Percentiles rank a stretch among this genome's conserved stretches.
phyloP scores from a whole-genome alignment of 2,797 vertebrate species.

The Cyclopterus lumpus region DNA sequence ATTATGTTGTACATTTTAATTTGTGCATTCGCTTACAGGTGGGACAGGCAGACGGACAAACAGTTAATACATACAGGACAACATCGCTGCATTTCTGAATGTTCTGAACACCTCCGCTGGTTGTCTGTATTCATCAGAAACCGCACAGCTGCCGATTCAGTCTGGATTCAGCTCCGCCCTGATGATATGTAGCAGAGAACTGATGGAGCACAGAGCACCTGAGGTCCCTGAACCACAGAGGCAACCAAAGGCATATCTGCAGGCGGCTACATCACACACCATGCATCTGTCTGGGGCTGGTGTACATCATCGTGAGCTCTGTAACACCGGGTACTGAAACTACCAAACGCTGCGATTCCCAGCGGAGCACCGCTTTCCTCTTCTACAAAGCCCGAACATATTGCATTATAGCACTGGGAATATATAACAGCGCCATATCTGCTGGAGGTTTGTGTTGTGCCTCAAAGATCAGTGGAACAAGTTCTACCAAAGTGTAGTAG shows the following conservation, averaged over 20 bases:
- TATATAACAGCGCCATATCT: slow-evolving; percentile 60
- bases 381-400: slow-evolving; percentile 73
- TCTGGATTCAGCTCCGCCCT: slow-evolving; percentile 47
- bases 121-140: slow-evolving; percentile 33
- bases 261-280: slow-evolving; percentile 74
- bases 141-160: slow-evolving; percentile 35
- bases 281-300: slow-evolving; percentile 64
- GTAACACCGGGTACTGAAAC: slow-evolving; percentile 71
- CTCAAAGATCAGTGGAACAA: slow-evolving; percentile 66
- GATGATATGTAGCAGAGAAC: slow-evolving; percentile 64
- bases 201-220: slow-evolving; percentile 59
- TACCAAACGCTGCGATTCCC: slow-evolving; percentile 72
- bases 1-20: slow-evolving; percentile 2
- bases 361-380: slow-evolving; percentile 67
- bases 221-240: slow-evolving; percentile 76
- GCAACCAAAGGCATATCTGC: slow-evolving; percentile 78
- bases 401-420: slow-evolving; percentile 72
- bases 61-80: background rate
- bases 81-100: background rate
- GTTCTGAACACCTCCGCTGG: slow-evolving; percentile 4
- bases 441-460: slow-evolving; percentile 61
- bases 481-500: slow-evolving; percentile 40
- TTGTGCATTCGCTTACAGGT: slow-evolving; percentile 1
- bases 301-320: slow-evolving; percentile 73
- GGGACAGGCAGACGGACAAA: background rate